Percentiles rank a stretch among this genome's conserved stretches.
These are phyloP conservation scores for Melanotaenia boesemani DNA, from an alignment of 2,797 vertebrate species.

Conservation along the genomic window DNA sequence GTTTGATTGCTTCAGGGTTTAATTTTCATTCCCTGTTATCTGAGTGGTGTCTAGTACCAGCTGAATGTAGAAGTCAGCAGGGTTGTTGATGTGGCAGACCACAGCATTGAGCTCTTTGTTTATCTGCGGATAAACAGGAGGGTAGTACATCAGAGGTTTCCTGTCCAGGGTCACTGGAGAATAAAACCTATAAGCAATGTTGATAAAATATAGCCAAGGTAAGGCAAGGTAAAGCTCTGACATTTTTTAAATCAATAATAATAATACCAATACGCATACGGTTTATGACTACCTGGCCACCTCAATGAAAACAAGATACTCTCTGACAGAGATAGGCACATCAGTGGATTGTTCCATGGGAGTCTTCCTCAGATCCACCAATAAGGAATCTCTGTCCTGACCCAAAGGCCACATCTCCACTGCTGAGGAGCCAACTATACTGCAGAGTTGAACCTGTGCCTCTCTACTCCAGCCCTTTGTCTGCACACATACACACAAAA, in stretches of 20 bases:
- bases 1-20: background rate
- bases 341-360: constrained; percentile 59
- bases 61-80: constrained; percentile 83
- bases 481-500: constrained; percentile 41
- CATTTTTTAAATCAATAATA: background rate
- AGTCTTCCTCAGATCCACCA: constrained; percentile 82
- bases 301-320: constrained; percentile 81
- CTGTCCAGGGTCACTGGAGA: constrained; percentile 49
- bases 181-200: constrained; percentile 71
- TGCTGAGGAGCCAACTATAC: constrained; percentile 58
- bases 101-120: constrained; percentile 69
- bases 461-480: constrained; percentile 76
- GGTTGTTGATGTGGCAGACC: constrained; percentile 78
- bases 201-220: background rate
- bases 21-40: background rate
- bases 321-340: constrained; percentile 75
- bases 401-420: constrained; percentile 77
- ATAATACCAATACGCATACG: background rate
- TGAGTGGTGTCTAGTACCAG: constrained; percentile 60
- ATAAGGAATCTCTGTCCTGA: constrained; percentile 69
- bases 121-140: constrained; percentile 63
- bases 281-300: constrained; percentile 75
- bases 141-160: constrained; percentile 66
- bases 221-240: too few relatives aligned
- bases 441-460: constrained; percentile 69